phyloP scores from a whole-genome alignment of 2,113 vertebrate species.

The Cyanoliseus patagonus region DNA sequence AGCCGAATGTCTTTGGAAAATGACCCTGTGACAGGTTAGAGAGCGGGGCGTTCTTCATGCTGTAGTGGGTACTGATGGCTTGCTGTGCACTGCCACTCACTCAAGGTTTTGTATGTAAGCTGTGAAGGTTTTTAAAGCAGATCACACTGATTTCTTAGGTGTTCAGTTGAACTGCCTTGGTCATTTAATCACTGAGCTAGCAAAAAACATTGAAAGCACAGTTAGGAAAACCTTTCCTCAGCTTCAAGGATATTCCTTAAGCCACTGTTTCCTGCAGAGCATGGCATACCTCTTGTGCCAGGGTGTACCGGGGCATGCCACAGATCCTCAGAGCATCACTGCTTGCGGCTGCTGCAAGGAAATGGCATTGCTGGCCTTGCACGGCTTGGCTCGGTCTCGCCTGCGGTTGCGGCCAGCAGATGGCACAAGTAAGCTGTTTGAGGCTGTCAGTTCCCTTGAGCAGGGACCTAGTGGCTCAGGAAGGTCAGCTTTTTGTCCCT shows the following conservation, averaged over 20 bases:
- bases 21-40: conserved; percentile 72
- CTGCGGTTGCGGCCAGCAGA: not conserved
- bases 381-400: not conserved
- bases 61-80: not conserved
- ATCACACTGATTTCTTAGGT: not conserved
- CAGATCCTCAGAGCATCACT: accelerated
- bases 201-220: not conserved
- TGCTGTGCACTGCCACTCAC: accelerated
- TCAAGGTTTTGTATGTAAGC: accelerated
- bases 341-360: accelerated
- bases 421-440: not conserved
- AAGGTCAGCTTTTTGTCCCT: conserved; percentile 3
- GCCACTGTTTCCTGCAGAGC: not conserved
- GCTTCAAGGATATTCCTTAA: not conserved
- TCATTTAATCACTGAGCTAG: not conserved
- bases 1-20: conserved; percentile 82
- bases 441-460: not conserved
- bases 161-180: not conserved
- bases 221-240: not conserved
- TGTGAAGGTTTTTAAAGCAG: not conserved
- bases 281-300: not conserved
- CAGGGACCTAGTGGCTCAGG: not conserved
- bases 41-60: accelerated
- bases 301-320: not conserved
- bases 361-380: not conserved